Conservation (phyloP, 2,113 vertebrate species). For the Phycodurus eques region DNA sequence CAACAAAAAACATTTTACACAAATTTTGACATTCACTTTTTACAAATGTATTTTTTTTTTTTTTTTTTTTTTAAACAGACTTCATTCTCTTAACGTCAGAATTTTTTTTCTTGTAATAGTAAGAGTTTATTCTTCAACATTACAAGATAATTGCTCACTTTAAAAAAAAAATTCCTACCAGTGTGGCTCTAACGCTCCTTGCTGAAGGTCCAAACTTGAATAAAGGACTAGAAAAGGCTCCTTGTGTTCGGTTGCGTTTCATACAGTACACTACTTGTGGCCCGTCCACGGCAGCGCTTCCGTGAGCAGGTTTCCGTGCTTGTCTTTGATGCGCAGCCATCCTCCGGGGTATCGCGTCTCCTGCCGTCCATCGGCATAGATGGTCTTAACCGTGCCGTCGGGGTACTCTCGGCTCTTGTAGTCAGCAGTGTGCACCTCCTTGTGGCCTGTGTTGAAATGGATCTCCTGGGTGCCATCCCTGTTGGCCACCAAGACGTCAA, state of each 20-base stretch:
- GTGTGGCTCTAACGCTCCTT: not conserved
- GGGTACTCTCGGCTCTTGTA: constrained; percentile 93
- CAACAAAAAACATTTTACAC: no score
- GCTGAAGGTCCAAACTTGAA: not conserved
- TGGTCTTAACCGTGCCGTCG: constrained; percentile 91
- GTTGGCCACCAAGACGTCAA: constrained; percentile 9
- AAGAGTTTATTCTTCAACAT: no score
- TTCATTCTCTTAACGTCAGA: no score
- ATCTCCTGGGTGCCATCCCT: constrained; percentile 93
- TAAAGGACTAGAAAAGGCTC: not conserved
- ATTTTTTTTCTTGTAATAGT: no score
- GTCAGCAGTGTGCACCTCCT: constrained; percentile 85
- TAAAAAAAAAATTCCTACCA: not conserved
- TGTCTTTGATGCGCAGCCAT: constrained; percentile 87
- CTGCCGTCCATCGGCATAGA: constrained; percentile 86
- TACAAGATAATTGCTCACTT: not conserved
- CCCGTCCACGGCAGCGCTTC: constrained; percentile 68
- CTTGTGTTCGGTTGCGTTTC: not conserved
- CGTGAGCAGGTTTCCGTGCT: constrained; percentile 83
- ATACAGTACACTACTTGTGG: not conserved
- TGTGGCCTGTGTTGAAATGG: constrained; percentile 91
- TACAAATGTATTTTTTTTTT: no score
- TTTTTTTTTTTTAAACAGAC: no score
- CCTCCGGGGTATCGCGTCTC: constrained; percentile 89
- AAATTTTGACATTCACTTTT: no score